These are phyloP conservation scores for Drosophila pectinifera DNA, from an alignment of 1,140 invertebrate species.

Conservation along the genomic window DNA sequence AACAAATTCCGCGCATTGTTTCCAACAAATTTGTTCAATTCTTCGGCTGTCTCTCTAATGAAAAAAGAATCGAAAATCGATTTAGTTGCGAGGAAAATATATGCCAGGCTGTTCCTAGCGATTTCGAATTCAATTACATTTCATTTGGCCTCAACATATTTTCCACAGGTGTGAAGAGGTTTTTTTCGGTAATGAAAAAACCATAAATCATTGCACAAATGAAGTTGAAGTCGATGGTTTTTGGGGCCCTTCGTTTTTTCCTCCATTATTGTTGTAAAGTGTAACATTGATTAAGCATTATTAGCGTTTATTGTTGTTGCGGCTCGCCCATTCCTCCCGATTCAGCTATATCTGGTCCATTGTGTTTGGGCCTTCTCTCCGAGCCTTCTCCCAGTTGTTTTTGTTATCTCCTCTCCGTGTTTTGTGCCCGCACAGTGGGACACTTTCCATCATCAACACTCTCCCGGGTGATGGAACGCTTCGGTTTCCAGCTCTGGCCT, in stretches of 20 bases:
- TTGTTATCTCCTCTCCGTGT: slow-evolving; percentile 37
- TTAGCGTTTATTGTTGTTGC: slow-evolving; percentile 77
- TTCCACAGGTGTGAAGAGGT: slow-evolving; percentile 77
- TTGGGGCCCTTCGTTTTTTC: slow-evolving; percentile 38
- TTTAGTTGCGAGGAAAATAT: slow-evolving; percentile 56
- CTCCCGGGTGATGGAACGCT: slow-evolving; percentile 72
- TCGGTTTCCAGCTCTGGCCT: slow-evolving; percentile 66
- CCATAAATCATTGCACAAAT: slow-evolving; percentile 78
- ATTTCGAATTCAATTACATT: slow-evolving; percentile 72
- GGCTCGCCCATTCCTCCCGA: slow-evolving; percentile 47
- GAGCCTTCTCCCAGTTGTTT: slow-evolving; percentile 45
- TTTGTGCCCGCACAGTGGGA: slow-evolving; percentile 72
- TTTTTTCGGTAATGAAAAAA: slow-evolving; percentile 73
- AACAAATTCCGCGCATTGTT: slow-evolving; percentile 80
- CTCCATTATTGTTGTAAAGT: slow-evolving; percentile 75
- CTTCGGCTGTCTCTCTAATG: slow-evolving; percentile 18
- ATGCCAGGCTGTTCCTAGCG: slow-evolving; percentile 23
- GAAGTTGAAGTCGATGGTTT: slow-evolving; percentile 58
- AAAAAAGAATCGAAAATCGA: slow-evolving; percentile 61
- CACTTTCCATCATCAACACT: slow-evolving; percentile 81
- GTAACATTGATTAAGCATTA: slow-evolving; percentile 84
- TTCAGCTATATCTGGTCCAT: slow-evolving; percentile 40
- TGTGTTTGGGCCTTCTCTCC: slow-evolving; percentile 52
- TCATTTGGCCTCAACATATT: slow-evolving; percentile 56
- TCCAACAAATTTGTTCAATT: slow-evolving; percentile 65